Evolutionary conservation across 2,888 invertebrate species (phyloP).

Genomic region (Helicoverpa assulta): DNA sequence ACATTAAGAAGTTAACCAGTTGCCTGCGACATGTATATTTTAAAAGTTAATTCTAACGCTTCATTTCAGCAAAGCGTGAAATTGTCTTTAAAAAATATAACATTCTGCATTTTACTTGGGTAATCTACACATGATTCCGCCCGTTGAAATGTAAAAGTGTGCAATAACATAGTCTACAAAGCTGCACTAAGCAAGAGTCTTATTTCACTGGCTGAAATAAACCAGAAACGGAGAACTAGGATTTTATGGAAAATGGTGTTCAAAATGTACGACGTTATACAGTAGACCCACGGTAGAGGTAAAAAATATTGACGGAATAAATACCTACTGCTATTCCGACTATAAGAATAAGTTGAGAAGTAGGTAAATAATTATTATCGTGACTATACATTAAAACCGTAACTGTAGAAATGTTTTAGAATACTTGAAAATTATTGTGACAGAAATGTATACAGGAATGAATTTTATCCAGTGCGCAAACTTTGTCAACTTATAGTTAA

Average conservation of each 20-base stretch:
- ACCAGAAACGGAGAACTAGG: constrained; percentile 25
- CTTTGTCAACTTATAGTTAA: too few relatives aligned
- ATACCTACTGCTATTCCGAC: too few relatives aligned
- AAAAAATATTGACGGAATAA: too few relatives aligned
- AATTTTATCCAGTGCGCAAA: too few relatives aligned
- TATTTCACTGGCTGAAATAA: constrained; percentile 20
- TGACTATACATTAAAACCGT: too few relatives aligned
- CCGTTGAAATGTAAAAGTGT: constrained; percentile 35
- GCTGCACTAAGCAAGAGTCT: constrained; percentile 14
- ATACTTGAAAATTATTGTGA: too few relatives aligned
- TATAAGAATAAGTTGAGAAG: too few relatives aligned
- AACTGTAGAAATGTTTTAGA: too few relatives aligned
- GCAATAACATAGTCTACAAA: constrained; percentile 41
- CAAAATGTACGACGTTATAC: constrained; percentile 4
- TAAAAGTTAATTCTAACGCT: neutral
- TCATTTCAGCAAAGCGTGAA: constrained; percentile 4
- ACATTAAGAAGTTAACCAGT: neutral
- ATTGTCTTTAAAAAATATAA: constrained; percentile 12
- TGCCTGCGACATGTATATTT: neutral
- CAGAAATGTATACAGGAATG: too few relatives aligned
- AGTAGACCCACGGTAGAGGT: neutral
- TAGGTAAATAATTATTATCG: too few relatives aligned
- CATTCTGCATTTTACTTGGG: constrained; percentile 6
- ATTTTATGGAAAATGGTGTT: constrained; percentile 19
- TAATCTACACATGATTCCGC: constrained; percentile 25